These are phyloP conservation scores for Diadophis punctatus DNA, from an alignment of 2,113 vertebrate genomes.

Conservation along the genomic window DNA sequence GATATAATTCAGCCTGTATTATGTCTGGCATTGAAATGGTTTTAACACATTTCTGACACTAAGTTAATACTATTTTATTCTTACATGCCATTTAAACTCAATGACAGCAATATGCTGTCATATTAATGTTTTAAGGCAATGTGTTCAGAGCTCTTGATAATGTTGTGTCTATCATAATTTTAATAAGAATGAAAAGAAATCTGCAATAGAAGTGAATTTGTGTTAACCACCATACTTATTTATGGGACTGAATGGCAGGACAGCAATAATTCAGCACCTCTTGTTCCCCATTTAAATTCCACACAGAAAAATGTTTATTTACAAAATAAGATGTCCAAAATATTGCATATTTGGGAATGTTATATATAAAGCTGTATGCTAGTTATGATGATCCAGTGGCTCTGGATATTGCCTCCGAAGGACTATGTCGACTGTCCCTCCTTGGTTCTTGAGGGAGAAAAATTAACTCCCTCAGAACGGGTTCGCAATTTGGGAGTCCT, in stretches of 20 bases:
- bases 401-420: too few relatives aligned
- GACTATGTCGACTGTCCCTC: too few relatives aligned
- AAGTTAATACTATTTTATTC: background rate
- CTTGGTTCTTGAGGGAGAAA: too few relatives aligned
- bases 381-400: too few relatives aligned
- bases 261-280: background rate
- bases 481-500: too few relatives aligned
- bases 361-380: too few relatives aligned
- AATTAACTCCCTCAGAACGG: too few relatives aligned
- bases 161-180: background rate
- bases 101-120: background rate
- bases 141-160: background rate
- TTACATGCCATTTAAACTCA: background rate
- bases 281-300: background rate
- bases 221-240: background rate
- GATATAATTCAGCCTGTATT: background rate
- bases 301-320: background rate
- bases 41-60: background rate
- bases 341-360: background rate
- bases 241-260: background rate
- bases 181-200: background rate
- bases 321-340: background rate
- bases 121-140: background rate
- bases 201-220: background rate
- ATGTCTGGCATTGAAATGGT: background rate